phyloP scores from a whole-genome alignment of 2,888 invertebrate genomes.

The Thyatira batis region DNA sequence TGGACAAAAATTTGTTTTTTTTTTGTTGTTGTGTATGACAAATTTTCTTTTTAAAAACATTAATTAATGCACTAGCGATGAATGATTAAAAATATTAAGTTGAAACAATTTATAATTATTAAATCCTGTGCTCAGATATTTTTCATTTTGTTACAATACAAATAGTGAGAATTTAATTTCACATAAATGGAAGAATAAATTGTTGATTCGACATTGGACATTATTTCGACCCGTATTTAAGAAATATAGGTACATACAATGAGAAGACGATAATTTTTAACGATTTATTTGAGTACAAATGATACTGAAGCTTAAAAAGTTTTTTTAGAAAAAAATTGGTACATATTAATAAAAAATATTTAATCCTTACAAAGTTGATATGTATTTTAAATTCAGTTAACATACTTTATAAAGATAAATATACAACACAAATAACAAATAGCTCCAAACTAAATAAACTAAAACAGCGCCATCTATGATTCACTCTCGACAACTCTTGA shows the following conservation, averaged over 20 bases:
- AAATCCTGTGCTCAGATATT: constrained; percentile 19
- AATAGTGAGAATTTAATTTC: background rate
- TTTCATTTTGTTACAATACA: background rate
- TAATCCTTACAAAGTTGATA: too few relatives aligned
- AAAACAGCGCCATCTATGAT: background rate
- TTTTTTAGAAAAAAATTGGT: background rate
- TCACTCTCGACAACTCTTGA: background rate
- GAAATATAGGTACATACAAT: constrained; percentile 45
- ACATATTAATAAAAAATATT: background rate
- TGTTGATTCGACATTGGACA: constrained; percentile 50
- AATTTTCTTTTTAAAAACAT: background rate
- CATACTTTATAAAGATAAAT: too few relatives aligned
- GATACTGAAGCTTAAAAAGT: constrained; percentile 22
- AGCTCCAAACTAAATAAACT: too few relatives aligned
- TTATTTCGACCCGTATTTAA: constrained; percentile 50
- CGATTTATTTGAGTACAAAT: constrained; percentile 33
- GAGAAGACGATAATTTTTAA: constrained; percentile 48
- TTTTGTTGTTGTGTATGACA: background rate
- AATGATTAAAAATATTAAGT: background rate
- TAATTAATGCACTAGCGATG: background rate
- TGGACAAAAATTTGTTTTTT: background rate
- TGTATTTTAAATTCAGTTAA: too few relatives aligned
- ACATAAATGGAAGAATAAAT: constrained; percentile 41
- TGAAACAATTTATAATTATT: background rate
- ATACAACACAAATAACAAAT: too few relatives aligned